phyloP scores from a whole-genome alignment of 2,888 invertebrate genomes.

The Eurytoma adleriae region DNA sequence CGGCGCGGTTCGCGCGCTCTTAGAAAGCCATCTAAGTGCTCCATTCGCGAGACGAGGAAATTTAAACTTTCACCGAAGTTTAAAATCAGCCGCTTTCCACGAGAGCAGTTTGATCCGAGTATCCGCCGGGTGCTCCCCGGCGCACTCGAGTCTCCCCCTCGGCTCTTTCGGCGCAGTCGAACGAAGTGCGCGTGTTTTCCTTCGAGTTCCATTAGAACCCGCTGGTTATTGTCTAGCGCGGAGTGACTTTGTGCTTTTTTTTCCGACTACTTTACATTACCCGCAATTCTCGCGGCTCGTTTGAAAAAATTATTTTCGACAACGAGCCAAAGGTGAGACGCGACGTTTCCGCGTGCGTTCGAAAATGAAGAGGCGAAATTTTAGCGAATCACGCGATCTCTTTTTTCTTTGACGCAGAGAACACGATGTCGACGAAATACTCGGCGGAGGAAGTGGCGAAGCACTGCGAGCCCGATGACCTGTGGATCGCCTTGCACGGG shows the following conservation, averaged over 20 bases:
- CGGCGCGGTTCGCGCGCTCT: neutral
- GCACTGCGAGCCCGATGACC: constrained; percentile 75
- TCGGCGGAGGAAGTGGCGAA: constrained; percentile 75
- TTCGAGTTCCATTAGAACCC: neutral
- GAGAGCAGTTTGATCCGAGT: neutral
- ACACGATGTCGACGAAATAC: constrained; percentile 62
- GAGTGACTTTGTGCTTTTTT: constrained; percentile 15
- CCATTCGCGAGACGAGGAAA: neutral
- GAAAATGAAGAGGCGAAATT: neutral
- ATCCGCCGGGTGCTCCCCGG: neutral
- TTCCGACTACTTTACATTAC: neutral
- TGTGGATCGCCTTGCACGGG: constrained; percentile 79
- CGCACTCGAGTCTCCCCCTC: neutral
- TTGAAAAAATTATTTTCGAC: neutral
- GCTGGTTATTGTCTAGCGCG: neutral
- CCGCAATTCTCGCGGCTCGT: neutral
- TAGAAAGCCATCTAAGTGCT: neutral
- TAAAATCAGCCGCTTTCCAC: neutral
- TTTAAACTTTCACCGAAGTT: constrained; percentile 11
- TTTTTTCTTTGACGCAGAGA: neutral
- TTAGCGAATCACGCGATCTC: neutral
- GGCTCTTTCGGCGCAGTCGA: neutral
- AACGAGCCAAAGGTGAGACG: neutral
- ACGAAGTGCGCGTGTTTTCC: neutral
- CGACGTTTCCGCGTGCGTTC: neutral